These are phyloP conservation scores for Jacana jacana DNA, from an alignment of 2,113 vertebrate species.

Conservation along the genomic window DNA sequence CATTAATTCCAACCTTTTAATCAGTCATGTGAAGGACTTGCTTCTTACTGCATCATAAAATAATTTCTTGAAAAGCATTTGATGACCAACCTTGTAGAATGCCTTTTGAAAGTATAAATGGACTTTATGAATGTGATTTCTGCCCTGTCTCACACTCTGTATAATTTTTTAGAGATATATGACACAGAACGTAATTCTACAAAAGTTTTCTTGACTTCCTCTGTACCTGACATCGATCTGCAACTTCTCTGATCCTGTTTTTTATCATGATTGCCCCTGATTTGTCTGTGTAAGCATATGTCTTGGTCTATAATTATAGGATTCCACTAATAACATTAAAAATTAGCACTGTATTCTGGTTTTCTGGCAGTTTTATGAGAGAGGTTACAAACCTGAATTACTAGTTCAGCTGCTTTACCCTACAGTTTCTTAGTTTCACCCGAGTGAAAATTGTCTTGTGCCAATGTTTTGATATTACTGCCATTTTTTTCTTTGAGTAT, in stretches of 20 bases:
- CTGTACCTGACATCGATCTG: background rate
- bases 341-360: background rate
- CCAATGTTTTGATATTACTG: background rate
- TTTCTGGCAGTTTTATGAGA: background rate
- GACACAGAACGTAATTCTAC: background rate
- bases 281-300: background rate
- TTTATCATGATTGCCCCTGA: background rate
- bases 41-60: background rate
- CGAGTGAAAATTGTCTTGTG: background rate
- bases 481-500: background rate
- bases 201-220: background rate
- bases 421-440: background rate
- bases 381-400: background rate
- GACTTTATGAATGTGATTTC: background rate
- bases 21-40: background rate
- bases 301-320: background rate
- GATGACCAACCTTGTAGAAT: background rate
- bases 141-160: background rate
- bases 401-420: background rate
- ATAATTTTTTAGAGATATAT: background rate
- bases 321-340: background rate
- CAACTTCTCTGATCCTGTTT: background rate
- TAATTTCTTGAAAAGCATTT: background rate
- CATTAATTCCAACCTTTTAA: background rate
- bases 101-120: background rate